phyloP scores from a whole-genome alignment of 2,888 invertebrate species.

The Nasonovia ribisnigri region DNA sequence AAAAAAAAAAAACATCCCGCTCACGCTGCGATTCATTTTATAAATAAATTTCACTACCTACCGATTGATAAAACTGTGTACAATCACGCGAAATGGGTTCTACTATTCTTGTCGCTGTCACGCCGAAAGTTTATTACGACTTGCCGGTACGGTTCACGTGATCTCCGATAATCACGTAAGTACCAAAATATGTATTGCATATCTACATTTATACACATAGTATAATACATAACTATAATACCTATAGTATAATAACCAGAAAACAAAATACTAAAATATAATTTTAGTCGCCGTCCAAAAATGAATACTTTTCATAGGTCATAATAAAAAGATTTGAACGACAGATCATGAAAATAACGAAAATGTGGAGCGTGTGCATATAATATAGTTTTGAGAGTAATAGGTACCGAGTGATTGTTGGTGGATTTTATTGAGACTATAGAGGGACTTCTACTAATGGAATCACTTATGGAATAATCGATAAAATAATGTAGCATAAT shows the following conservation, averaged over 20 bases:
- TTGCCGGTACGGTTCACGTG: conserved; percentile 18
- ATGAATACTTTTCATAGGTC: background rate
- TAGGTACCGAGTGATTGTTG: background rate
- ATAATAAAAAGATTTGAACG: conserved; percentile 36
- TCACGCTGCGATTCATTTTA: background rate
- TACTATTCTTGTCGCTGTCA: background rate
- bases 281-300: background rate
- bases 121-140: conserved; percentile 13
- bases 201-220: background rate
- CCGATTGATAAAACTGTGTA: background rate
- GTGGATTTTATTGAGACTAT: background rate
- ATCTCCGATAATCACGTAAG: conserved; percentile 23
- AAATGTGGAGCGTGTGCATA: background rate
- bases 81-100: background rate
- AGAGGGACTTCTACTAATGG: too few species aligned
- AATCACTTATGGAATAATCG: background rate
- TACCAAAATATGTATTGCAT: background rate
- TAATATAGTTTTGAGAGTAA: too few species aligned
- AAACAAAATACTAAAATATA: background rate
- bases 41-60: background rate
- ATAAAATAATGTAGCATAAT: background rate
- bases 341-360: background rate
- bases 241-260: background rate
- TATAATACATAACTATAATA: background rate
- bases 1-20: background rate